Evolutionary conservation across 1,140 invertebrate genomes (phyloP), one percentile per base, ranked within the genome.

Genomic region (Drosophila repleta): DNA sequence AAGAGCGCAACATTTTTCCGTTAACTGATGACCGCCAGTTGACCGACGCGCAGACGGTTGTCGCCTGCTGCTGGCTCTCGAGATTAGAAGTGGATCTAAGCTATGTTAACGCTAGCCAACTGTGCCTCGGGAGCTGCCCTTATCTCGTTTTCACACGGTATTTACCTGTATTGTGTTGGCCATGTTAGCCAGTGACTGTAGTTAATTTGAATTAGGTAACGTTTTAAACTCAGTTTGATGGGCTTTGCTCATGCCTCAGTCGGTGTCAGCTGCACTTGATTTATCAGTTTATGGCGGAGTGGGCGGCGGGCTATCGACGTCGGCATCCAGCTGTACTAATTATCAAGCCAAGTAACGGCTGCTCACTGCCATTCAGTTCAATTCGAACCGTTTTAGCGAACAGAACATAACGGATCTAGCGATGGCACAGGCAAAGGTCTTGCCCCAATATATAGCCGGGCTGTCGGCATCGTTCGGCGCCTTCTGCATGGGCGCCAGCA

Each of bases 401-500:
- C 35, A 56, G 52, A 20, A 45, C 49, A 51, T 5, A 29, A 29
- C 4, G 21, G 8, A 7, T 3, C 5, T 15, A 46, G 49, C 24
- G 43, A 84, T 79, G 81, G 67, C 72, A 7, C 60, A 74, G 21
- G 61, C 75, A 35, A 78, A 80, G 39, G 79, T 79, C 11, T 21
- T 87, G 39, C 79, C 79, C 18, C 91, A 89, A 75, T 90, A 81
- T 62, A 73, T 80, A 37, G 84, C 80, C 35, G 84, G 78, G 2
- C 60, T 92, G 70, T 87, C 92, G 74, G 92, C 94, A 4, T 93
- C 94, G 1, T 91, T 94, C 5, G 94, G 94, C 0, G 93, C 94
- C 4, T 78, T 95, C 17, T 93, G 93, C 24, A 92, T 93, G 45
- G 95, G 95, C n/a, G 93, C 94, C 52, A 92, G 94, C 2, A 91